Evolutionary conservation across 2,888 invertebrate genomes (phyloP).

Genomic region (Tethea ocularis): DNA sequence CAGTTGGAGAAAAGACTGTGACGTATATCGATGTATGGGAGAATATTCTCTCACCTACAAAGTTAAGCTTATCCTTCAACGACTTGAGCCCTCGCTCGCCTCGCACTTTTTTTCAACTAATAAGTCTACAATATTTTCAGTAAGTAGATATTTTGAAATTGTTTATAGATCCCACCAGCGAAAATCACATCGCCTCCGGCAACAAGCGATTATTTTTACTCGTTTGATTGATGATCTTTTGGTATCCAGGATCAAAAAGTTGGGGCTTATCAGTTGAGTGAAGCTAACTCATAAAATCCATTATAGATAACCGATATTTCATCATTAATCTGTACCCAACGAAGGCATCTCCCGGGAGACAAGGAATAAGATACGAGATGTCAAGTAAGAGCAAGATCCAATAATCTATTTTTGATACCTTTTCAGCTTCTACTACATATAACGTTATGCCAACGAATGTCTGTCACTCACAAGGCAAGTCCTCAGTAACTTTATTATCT

Average conservation of each 20-base stretch:
- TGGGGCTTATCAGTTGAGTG: not conserved
- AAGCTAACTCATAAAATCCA: not conserved
- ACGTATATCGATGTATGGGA: too few relatives aligned
- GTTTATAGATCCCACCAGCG: too few relatives aligned
- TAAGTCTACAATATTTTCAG: too few relatives aligned
- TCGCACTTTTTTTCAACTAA: too few relatives aligned
- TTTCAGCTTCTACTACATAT: not conserved
- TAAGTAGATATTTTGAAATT: too few relatives aligned
- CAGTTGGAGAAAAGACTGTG: too few relatives aligned
- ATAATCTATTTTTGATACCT: not conserved
- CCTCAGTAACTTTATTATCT: too few relatives aligned
- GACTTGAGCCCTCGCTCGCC: too few relatives aligned
- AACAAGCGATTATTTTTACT: too few relatives aligned
- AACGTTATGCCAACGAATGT: not conserved
- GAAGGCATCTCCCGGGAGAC: not conserved
- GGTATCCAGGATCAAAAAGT: not conserved
- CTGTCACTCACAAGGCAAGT: not conserved
- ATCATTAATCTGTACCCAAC: not conserved
- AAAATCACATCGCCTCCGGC: not conserved
- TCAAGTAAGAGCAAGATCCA: not conserved
- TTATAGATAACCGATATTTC: slow-evolving; percentile 2
- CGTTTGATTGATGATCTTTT: too few relatives aligned
- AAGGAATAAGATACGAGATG: slow-evolving; percentile 1
- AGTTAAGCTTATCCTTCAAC: too few relatives aligned
- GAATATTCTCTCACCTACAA: too few relatives aligned